phyloP scores from a whole-genome alignment of 2,113 vertebrate species.

The Puma concolor region DNA sequence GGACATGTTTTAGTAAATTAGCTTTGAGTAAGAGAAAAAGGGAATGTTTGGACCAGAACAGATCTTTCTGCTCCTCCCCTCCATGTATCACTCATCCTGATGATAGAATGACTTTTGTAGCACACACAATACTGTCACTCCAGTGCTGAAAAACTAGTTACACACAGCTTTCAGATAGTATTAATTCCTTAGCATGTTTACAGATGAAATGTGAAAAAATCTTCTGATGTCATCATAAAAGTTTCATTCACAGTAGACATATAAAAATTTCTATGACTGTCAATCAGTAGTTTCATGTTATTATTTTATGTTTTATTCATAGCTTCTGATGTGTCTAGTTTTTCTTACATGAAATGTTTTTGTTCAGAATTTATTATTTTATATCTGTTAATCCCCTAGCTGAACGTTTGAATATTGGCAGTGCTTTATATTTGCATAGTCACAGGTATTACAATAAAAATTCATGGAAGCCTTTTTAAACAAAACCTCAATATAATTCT shows the following conservation, averaged over 20 bases:
- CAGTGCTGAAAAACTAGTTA: not conserved
- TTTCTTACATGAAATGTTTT: constrained; percentile 42
- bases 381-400: constrained; percentile 57
- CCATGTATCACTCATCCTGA: not conserved
- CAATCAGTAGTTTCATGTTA: constrained; percentile 45
- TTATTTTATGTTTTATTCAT: constrained; percentile 71
- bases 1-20: not conserved
- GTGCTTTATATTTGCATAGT: constrained; percentile 45
- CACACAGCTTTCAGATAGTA: not conserved
- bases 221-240: constrained; percentile 62
- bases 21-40: not conserved
- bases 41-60: not conserved
- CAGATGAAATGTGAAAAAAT: not conserved
- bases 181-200: constrained; percentile 45
- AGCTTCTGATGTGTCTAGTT: constrained; percentile 5
- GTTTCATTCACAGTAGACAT: constrained; percentile 47
- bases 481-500: constrained; percentile 57
- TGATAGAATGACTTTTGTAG: not conserved
- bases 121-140: not conserved
- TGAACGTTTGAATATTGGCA: constrained; percentile 45
- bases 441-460: constrained; percentile 56
- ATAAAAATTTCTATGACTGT: not conserved
- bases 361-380: constrained; percentile 65
- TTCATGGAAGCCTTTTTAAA: constrained; percentile 52
- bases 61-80: not conserved